Conservation (phyloP, 2,113 vertebrate species). For the Lamprotornis superbus region DNA sequence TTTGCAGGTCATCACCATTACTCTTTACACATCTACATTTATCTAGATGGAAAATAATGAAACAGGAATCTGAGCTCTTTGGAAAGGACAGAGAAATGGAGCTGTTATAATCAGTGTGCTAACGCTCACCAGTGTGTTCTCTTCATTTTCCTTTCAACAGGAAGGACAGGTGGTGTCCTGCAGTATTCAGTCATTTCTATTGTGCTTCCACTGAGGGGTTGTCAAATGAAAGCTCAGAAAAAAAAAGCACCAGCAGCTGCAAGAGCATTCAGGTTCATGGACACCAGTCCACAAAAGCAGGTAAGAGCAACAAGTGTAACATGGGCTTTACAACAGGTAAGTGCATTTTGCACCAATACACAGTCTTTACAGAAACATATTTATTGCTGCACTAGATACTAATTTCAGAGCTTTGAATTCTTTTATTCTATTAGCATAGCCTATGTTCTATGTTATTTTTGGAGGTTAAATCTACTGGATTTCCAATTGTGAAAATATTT, state of each 20-base stretch:
- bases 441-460: neutral
- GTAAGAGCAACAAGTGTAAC: neutral
- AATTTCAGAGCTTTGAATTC: neutral
- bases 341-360: neutral
- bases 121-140: rapidly evolving
- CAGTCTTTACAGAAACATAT: neutral
- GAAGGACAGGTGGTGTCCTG: neutral
- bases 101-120: neutral
- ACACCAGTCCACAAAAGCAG: neutral
- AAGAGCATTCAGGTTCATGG: neutral
- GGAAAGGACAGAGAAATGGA: neutral
- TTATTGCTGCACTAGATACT: neutral
- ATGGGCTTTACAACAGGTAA: neutral
- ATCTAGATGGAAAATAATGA: neutral
- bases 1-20: neutral
- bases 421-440: neutral
- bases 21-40: neutral
- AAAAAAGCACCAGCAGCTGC: neutral
- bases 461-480: neutral
- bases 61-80: neutral
- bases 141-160: neutral
- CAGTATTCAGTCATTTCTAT: neutral
- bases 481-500: neutral
- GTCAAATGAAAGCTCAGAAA: neutral
- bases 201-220: neutral